phyloP scores from a whole-genome alignment of 2,888 invertebrate species.

The Platerodrilus igneus region DNA sequence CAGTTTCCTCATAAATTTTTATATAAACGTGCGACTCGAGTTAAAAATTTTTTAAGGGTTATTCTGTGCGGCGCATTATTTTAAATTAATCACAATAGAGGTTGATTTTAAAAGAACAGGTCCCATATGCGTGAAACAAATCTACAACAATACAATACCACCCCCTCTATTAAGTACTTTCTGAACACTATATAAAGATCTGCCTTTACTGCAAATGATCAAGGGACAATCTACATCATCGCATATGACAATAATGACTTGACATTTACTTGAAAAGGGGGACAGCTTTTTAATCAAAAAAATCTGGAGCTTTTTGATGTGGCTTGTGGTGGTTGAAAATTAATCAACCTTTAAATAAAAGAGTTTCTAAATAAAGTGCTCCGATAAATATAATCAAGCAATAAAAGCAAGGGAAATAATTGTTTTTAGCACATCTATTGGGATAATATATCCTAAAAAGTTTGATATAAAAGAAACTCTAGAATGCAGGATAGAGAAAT shows the following conservation, averaged over 20 bases:
- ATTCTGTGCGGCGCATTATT: conserved; percentile 10
- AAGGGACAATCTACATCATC: conserved; percentile 40
- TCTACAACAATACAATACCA: conserved; percentile 21
- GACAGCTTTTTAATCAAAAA: conserved; percentile 18
- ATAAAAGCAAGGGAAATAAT: too few relatives aligned
- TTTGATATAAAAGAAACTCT: too few relatives aligned
- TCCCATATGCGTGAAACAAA: conserved; percentile 29
- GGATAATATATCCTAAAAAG: too few relatives aligned
- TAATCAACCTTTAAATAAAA: too few relatives aligned
- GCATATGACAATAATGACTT: conserved; percentile 29
- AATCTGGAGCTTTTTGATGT: conserved; percentile 6
- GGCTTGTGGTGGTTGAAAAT: too few relatives aligned
- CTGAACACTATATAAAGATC: conserved; percentile 36
- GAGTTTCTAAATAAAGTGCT: too few relatives aligned
- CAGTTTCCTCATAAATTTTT: too few relatives aligned
- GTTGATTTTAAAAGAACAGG: conserved; percentile 19
- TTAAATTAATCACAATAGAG: conserved; percentile 13
- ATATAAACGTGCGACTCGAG: neutral
- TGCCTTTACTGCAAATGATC: conserved; percentile 42
- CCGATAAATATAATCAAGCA: too few relatives aligned
- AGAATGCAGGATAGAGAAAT: too few relatives aligned
- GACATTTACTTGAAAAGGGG: conserved; percentile 19
- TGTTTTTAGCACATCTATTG: too few relatives aligned
- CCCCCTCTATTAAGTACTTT: conserved; percentile 29
- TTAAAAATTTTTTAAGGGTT: neutral